Evolutionary conservation across 1,140 invertebrate genomes (phyloP), one percentile per base, ranked within the genome.

Genomic region (Aphidius gifuensis): DNA sequence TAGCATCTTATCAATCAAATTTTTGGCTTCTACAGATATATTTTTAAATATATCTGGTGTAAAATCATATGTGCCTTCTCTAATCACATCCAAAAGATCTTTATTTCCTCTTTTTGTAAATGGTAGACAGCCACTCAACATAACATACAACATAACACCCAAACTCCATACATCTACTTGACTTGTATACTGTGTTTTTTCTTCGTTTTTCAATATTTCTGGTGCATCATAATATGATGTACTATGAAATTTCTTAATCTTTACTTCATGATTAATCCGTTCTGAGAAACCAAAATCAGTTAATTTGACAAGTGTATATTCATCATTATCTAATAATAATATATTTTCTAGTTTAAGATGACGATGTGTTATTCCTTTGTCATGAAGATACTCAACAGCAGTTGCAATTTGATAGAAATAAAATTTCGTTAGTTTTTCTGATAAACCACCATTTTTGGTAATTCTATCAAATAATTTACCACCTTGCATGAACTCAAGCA

Each of bases 321-420:
- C 85, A 42, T 85, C 84, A 46, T 85, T 80, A 50, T 82, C 83
- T 60, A 86, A 84, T 32, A 93, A 73, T 57, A 94, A 76, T 62
- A 94, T 88, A 82, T 94, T 94, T 78, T 92, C 91, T 58, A 90
- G 90, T 87, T 96, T 96, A 9, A 97, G 80, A 78, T 96, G 94
- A 72, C 94, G 85, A 76, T 97, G 93, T 23, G 90, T 92, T 63
- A 97, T 92, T 39, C 88, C 88, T 69, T 87, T 81, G 64, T 86
- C 83, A 77, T 96, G 94, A 2, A 96, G 81, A 79, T 95, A 95
- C 71, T 91, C 83, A 2, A 94, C 88, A 48, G 91, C 93, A 46
- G 87, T 72, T 46, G 88, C 85, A 78, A 97, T 90, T 82, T 96
- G 93, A 76, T 91, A 90, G 75, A 96, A 94, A 48, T 92, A 82